These are phyloP conservation scores for Panagrolaimus sp. DNA, from an alignment of 1,140 invertebrate species.

Conservation along the genomic window DNA sequence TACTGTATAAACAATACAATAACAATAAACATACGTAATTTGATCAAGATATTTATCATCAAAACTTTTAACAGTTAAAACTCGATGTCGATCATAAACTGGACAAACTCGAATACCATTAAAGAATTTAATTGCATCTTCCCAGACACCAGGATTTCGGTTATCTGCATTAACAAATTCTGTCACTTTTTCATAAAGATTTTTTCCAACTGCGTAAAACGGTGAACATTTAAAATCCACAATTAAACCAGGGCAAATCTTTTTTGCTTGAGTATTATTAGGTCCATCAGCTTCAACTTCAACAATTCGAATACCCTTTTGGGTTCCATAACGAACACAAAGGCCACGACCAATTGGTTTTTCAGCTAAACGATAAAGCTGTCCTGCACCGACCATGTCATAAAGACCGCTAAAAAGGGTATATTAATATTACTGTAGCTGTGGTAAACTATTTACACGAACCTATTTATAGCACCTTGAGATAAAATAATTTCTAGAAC, in stretches of 20 bases:
- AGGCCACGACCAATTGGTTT: background rate
- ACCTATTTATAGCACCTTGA: slow-evolving; percentile 1
- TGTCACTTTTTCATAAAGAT: background rate
- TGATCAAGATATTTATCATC: background rate
- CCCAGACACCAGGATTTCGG: background rate
- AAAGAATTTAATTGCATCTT: background rate
- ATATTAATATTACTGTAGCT: background rate
- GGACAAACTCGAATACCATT: background rate
- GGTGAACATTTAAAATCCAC: background rate
- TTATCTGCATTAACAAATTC: background rate
- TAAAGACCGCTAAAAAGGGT: background rate
- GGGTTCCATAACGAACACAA: background rate
- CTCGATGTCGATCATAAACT: background rate
- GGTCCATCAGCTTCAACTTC: background rate
- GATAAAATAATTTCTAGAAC: slow-evolving; percentile 7
- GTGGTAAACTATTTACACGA: background rate
- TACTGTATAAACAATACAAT: no score
- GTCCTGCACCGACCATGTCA: background rate
- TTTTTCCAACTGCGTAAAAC: background rate
- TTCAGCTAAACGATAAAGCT: background rate
- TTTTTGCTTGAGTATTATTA: background rate
- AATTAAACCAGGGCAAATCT: background rate
- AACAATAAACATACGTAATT: background rate
- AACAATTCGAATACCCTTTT: slow-evolving; percentile 3
- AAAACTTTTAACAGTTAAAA: background rate